phyloP scores from a whole-genome alignment of 2,113 vertebrate genomes.

The Thunnus thynnus region DNA sequence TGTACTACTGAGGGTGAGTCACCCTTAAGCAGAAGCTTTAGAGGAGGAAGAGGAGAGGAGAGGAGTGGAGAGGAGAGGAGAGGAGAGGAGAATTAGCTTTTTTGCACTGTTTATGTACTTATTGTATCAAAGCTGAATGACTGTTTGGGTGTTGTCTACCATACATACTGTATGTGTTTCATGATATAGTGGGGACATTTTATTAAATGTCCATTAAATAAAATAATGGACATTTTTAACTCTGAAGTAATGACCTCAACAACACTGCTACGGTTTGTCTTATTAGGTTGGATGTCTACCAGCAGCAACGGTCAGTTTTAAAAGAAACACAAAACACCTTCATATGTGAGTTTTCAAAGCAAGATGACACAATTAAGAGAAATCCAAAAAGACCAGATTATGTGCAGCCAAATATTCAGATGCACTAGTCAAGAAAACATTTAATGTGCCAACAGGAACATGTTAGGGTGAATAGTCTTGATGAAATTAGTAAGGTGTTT shows the following conservation, averaged over 20 bases:
- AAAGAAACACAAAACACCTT: too few relatives aligned
- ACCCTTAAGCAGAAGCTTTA: constrained; percentile 39
- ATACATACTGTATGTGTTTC: not conserved
- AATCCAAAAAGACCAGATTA: not conserved
- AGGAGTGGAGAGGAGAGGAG: not conserved
- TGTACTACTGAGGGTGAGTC: constrained; percentile 46
- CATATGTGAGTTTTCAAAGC: too few relatives aligned
- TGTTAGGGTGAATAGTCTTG: too few relatives aligned
- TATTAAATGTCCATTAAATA: too few relatives aligned
- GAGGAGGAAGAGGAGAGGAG: constrained; percentile 7
- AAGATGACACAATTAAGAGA: too few relatives aligned
- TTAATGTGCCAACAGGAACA: too few relatives aligned
- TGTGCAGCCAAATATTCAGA: constrained; percentile 5
- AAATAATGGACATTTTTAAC: not conserved
- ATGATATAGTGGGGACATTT: not conserved
- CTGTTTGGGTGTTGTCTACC: not conserved
- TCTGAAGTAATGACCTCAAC: not conserved
- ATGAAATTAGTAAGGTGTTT: too few relatives aligned
- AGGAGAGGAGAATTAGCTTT: constrained; percentile 8
- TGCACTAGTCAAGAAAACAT: not conserved
- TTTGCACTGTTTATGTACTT: constrained; percentile 8
- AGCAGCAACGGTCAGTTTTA: not conserved
- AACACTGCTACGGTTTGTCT: not conserved
- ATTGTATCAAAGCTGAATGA: not conserved
- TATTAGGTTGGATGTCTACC: not conserved